Base-by-base conservation (phyloP, 2,113 vertebrate species). In the Chascanopsetta lugubris region DNA sequence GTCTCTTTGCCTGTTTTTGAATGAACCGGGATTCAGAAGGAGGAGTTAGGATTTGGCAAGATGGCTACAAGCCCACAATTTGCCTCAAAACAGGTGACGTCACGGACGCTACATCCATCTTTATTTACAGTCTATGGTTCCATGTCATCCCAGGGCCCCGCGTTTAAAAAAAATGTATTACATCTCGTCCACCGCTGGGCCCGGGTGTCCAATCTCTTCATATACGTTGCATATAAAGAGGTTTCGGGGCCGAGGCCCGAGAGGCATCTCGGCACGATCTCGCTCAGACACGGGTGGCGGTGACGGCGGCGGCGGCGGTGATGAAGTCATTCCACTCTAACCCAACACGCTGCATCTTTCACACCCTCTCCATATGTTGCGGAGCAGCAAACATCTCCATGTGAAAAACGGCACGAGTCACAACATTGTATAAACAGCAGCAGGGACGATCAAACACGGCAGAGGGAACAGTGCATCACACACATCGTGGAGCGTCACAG, bases 301-400 rank as follows among this genome's bases (percentile, higher is more conserved):
- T n/a, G n/a, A n/a, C n/a, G n/a, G n/a, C n/a, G n/a, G n/a, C n/a
- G n/a, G n/a, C n/a, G n/a, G n/a, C n/a, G n/a, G 20, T 62, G 32
- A 50, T 17, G 1, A 68, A 79, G 50, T 58, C 43, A 69, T 67
- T n/a, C 46, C 62, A 67, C 67, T 22, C 54, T 57, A 60, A 80
- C 45, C 61, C 80, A 60, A 63, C 63, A 77, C 21, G 48, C 38
- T 49, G 49, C 59, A 46, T 80, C 27, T 46, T 84, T 82, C 62
- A 74, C 72, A 70, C 62, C 36, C 42, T 67, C 65, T 55, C 66
- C 79, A 72, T 69, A 67, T 74, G 72, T 73, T 74, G 29, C 51
- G 47, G 61, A 51, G 68, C 49, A 77, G 42, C 26, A 21, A 59
- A 51, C 15, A 50, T 43, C 57, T 50, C 51, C 47, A 51, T 46